phyloP scores from a whole-genome alignment of 2,113 vertebrate genomes.

The Parotia lawesii region DNA sequence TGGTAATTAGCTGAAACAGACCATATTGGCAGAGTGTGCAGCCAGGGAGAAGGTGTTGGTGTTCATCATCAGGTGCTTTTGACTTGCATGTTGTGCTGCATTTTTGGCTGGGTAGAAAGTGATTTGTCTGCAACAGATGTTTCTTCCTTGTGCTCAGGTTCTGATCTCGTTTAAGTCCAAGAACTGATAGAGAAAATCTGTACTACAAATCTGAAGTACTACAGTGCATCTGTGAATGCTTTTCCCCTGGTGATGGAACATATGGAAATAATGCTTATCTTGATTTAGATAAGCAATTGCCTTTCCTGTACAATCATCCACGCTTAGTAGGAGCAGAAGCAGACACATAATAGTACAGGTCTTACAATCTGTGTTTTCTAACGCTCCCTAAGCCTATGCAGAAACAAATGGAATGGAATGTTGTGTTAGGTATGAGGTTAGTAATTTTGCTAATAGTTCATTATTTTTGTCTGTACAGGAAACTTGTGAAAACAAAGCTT shows the following conservation, averaged over 20 bases:
- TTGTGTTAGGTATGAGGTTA: neutral
- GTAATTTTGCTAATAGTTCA: neutral
- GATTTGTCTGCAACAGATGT: conserved; percentile 40
- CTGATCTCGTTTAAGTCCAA: neutral
- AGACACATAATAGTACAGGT: neutral
- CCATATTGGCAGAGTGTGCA: neutral
- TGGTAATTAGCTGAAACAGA: neutral
- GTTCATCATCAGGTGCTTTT: neutral
- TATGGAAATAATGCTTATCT: conserved; percentile 44
- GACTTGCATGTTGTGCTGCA: neutral
- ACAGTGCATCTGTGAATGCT: conserved; percentile 31
- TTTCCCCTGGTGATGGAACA: conserved; percentile 34
- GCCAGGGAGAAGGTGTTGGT: neutral
- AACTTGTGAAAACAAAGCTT: neutral
- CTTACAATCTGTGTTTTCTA: neutral
- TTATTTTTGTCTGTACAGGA: neutral
- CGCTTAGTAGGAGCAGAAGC: neutral
- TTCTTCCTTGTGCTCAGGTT: conserved; percentile 18
- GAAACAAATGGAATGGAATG: conserved; percentile 15
- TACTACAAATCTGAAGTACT: conserved; percentile 39
- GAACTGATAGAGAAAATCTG: conserved; percentile 24
- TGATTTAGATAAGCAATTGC: conserved; percentile 56
- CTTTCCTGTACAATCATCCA: conserved; percentile 27
- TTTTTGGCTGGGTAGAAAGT: neutral
- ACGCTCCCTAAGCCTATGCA: neutral